Percentiles rank a stretch among this genome's conserved stretches.
Conservation (phyloP, 2,113 vertebrate species). For the Oriolus oriolus region DNA sequence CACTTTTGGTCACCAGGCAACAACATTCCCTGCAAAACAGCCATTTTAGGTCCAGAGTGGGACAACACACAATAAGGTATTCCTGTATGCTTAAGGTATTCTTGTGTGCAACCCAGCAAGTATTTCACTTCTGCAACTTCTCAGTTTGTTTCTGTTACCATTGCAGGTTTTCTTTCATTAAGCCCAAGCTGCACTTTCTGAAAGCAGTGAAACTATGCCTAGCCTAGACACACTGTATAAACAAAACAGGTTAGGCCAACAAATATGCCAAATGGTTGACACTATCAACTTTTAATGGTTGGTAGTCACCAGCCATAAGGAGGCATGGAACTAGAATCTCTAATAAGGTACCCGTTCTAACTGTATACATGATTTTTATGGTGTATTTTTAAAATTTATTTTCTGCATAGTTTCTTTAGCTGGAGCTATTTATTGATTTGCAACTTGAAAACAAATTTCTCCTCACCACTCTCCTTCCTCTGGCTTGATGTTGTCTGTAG, state of each 20-base stretch:
- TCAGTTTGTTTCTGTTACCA: not conserved
- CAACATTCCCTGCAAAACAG: constrained; percentile 66
- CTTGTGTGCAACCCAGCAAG: not conserved
- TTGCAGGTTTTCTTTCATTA: not conserved
- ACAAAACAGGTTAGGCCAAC: not conserved
- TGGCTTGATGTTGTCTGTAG: not conserved
- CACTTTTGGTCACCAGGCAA: constrained; percentile 77
- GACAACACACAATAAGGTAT: not conserved
- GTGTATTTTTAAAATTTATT: not conserved
- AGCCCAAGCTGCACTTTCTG: not conserved
- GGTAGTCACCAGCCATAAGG: not conserved
- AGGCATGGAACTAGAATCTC: not conserved
- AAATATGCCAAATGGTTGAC: not conserved
- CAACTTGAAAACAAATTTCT: not conserved
- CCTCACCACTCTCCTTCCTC: not conserved
- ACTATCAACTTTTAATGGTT: not conserved
- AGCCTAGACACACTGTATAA: not conserved
- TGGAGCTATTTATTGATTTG: not conserved
- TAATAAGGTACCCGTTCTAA: not conserved
- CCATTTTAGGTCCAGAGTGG: constrained; percentile 68
- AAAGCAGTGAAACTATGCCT: not conserved
- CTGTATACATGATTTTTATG: not conserved
- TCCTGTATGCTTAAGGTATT: not conserved
- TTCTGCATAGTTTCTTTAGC: not conserved
- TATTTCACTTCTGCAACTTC: constrained; percentile 3